phyloP scores from a whole-genome alignment of 2,113 vertebrate genomes.

The Leucopsar rothschildi region DNA sequence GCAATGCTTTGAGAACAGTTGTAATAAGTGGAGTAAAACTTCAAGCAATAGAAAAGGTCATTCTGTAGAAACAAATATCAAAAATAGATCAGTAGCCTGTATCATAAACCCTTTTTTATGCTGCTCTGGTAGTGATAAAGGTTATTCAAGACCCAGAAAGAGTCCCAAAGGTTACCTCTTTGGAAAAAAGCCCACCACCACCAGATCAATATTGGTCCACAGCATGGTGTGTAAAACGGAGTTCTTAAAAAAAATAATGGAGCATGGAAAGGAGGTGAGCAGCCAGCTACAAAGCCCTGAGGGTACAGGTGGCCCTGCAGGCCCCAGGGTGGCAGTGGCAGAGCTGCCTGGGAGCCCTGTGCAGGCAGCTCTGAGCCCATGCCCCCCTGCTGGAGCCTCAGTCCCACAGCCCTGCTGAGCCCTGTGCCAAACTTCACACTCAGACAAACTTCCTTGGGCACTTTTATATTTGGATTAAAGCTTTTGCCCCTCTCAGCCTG shows the following conservation, averaged over 20 bases:
- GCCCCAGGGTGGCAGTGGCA: not conserved
- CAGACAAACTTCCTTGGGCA: not conserved
- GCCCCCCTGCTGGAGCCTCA: not conserved
- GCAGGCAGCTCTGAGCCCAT: not conserved
- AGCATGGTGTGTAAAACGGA: rapidly evolving
- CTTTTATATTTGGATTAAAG: not conserved
- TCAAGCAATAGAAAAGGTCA: not conserved
- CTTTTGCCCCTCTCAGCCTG: not conserved
- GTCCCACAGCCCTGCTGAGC: not conserved
- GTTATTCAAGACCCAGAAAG: not conserved
- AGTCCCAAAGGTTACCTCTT: not conserved
- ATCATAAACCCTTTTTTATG: not conserved
- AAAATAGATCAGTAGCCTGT: not conserved
- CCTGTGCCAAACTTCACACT: not conserved
- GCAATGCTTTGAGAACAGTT: not conserved
- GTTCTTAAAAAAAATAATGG: not conserved
- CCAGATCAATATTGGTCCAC: not conserved
- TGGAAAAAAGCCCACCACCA: not conserved
- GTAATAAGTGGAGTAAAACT: not conserved
- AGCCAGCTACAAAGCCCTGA: rapidly evolving
- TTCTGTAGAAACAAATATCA: not conserved
- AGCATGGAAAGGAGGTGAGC: not conserved
- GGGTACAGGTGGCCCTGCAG: not conserved
- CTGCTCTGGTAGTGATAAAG: not conserved
- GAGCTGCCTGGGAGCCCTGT: too few relatives aligned